These are phyloP conservation scores for Thunnus albacares DNA, from an alignment of 2,797 vertebrate species.

Conservation along the genomic window DNA sequence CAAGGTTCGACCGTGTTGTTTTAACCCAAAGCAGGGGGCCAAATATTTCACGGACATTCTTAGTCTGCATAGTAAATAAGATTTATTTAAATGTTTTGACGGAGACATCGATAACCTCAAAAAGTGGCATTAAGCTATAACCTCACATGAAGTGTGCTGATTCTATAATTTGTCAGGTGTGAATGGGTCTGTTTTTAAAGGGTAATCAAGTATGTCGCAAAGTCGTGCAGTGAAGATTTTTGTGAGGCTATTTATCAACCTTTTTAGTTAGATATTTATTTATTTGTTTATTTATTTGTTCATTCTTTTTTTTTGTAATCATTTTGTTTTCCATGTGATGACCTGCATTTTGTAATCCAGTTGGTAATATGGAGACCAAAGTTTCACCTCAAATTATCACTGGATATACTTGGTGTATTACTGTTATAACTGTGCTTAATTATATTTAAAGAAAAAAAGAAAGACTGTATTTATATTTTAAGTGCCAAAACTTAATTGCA, in stretches of 20 bases:
- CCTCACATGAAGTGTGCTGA: constrained; percentile 70
- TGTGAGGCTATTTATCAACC: constrained; percentile 59
- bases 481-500: constrained; percentile 87
- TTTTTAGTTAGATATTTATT: constrained; percentile 75
- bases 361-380: constrained; percentile 82
- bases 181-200: constrained; percentile 64
- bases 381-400: constrained; percentile 78
- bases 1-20: constrained; percentile 48
- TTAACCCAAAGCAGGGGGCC: constrained; percentile 66
- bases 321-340: constrained; percentile 66
- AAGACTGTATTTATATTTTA: constrained; percentile 83
- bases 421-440: constrained; percentile 79
- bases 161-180: constrained; percentile 68
- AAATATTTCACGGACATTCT: constrained; percentile 58
- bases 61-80: constrained; percentile 57
- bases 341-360: constrained; percentile 79
- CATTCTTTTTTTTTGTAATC: constrained; percentile 53
- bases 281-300: constrained; percentile 68
- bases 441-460: constrained; percentile 70
- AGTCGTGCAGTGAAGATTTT: constrained; percentile 49
- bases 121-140: constrained; percentile 73
- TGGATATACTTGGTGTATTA: constrained; percentile 74
- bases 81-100: constrained; percentile 58
- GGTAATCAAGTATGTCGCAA: constrained; percentile 58
- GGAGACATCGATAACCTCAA: constrained; percentile 66